Percentiles rank a stretch among this genome's conserved stretches.
phyloP scores from a whole-genome alignment of 2,113 vertebrate species.

The Jaculus jaculus region DNA sequence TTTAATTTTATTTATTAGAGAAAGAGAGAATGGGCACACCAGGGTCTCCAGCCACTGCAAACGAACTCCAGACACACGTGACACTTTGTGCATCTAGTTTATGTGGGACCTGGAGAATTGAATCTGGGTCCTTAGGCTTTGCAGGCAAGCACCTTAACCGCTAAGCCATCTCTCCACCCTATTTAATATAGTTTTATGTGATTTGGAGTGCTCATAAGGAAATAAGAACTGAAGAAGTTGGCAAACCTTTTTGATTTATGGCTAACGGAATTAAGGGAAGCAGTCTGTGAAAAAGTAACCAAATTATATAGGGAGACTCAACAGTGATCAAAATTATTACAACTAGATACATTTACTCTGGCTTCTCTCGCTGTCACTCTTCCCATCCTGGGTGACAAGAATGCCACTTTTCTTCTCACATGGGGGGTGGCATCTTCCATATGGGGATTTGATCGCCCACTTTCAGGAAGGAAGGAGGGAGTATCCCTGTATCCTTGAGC shows the following conservation, averaged over 20 bases:
- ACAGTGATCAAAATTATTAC: not conserved
- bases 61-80: too few species aligned
- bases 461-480: not conserved
- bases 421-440: not conserved
- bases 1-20: too few species aligned
- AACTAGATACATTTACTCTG: not conserved
- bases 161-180: not conserved
- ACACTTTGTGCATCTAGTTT: too few species aligned
- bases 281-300: not conserved
- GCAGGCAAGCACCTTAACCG: too few species aligned
- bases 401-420: not conserved
- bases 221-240: not conserved
- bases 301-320: not conserved
- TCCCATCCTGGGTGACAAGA: not conserved
- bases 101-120: too few species aligned
- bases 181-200: not conserved
- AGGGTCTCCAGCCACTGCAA: too few species aligned
- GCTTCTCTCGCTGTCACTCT: not conserved
- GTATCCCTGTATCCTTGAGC: not conserved
- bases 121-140: too few species aligned
- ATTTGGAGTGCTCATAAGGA: not conserved
- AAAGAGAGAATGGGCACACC: too few species aligned
- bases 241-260: not conserved
- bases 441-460: not conserved
- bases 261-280: not conserved